phyloP scores from a whole-genome alignment of 92 coral and sea anemone species.

The Zoanthus gigantus region DNA sequence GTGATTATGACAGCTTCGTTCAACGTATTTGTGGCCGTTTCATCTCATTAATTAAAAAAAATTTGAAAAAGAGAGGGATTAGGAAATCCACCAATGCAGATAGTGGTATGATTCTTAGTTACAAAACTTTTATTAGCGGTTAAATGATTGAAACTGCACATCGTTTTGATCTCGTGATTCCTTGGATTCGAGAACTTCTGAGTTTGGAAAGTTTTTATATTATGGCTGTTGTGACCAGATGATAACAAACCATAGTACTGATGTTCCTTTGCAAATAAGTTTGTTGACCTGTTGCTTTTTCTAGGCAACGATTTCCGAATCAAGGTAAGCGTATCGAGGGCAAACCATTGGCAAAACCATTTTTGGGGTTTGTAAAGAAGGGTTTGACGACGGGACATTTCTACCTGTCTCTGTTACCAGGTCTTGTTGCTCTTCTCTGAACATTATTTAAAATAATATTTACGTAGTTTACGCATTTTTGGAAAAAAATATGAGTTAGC shows the following conservation, averaged over 20 bases:
- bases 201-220: background rate
- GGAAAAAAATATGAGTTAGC: background rate
- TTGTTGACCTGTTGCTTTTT: background rate
- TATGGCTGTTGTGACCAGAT: background rate
- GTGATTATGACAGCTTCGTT: conserved; percentile 19
- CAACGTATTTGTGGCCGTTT: conserved; percentile 47
- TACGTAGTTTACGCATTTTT: conserved; percentile 1
- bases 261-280: background rate
- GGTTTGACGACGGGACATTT: background rate
- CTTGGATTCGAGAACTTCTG: conserved; percentile 22
- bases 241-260: background rate
- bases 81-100: conserved; percentile 10
- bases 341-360: background rate
- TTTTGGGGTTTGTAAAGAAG: background rate
- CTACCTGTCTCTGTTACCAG: background rate
- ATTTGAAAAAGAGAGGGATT: conserved; percentile 43
- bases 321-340: conserved; percentile 11
- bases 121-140: background rate
- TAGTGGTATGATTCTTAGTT: conserved; percentile 3
- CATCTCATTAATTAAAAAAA: conserved; percentile 5
- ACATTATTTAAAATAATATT: background rate
- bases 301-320: background rate
- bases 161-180: conserved; percentile 31
- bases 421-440: background rate
- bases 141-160: conserved; percentile 9